Conservation (phyloP, 1,140 invertebrate genomes). For the Drosophila paulistorum region DNA sequence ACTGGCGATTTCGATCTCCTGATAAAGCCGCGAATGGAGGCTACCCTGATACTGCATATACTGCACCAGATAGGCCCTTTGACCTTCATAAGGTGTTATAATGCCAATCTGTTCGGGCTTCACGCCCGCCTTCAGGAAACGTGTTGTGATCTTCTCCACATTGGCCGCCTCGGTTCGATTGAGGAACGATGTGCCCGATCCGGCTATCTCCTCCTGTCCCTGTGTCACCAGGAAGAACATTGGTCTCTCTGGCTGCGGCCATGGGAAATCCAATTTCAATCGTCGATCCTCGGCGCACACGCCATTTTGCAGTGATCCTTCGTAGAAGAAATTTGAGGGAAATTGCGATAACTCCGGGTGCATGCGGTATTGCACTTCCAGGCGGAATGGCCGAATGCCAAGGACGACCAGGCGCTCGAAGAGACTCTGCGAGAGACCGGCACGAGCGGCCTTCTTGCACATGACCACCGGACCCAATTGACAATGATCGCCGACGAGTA, state of each 20-base stretch:
- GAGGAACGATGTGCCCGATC: constrained; percentile 98
- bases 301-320: constrained; percentile 99
- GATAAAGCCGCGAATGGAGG: constrained; percentile 97
- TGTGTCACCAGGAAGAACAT: constrained; percentile 99
- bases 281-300: constrained; percentile 97
- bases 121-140: constrained; percentile 96
- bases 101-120: constrained; percentile 99
- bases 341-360: constrained; percentile 98
- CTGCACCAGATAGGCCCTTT: constrained; percentile 98
- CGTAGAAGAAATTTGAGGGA: constrained; percentile 99
- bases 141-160: constrained; percentile 98
- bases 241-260: constrained; percentile 97
- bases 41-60: constrained; percentile 99
- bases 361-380: constrained; percentile 99
- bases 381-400: constrained; percentile 96
- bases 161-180: constrained; percentile 99
- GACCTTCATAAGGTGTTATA: constrained; percentile 99
- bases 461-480: constrained; percentile 99
- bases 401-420: constrained; percentile 99
- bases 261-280: constrained; percentile 97
- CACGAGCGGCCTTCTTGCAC: constrained; percentile 99
- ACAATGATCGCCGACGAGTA: constrained; percentile 99
- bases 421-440: constrained; percentile 97
- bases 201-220: constrained; percentile 99
- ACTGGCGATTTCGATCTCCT: constrained; percentile 99